phyloP scores from a whole-genome alignment of 92 coral and sea anemone species.

The Epizoanthus ramosus region DNA sequence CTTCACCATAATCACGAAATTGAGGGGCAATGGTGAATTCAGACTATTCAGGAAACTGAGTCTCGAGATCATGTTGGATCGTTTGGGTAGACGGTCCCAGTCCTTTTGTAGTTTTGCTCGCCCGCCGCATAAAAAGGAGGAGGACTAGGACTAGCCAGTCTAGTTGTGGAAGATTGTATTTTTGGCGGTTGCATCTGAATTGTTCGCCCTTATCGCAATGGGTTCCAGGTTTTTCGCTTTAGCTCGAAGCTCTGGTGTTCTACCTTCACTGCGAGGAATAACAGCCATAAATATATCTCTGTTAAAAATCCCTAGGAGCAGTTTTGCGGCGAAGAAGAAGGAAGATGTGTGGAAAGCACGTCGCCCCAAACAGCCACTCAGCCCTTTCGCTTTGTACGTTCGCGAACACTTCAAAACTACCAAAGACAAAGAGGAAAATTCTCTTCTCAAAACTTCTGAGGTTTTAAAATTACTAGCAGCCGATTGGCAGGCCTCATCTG shows the following conservation, averaged over 20 bases:
- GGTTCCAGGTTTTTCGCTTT: constrained; percentile 15
- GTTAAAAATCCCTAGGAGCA: background rate
- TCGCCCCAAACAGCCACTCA: constrained; percentile 16
- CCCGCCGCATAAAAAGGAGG: too few species aligned
- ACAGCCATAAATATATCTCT: background rate
- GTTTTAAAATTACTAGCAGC: constrained; percentile 19
- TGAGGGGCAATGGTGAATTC: too few species aligned
- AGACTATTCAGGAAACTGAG: too few species aligned
- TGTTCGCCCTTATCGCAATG: background rate
- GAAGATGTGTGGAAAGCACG: background rate
- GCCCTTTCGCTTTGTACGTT: constrained; percentile 43
- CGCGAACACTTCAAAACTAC: constrained; percentile 12
- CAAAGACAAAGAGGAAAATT: constrained; percentile 34
- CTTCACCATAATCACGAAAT: too few species aligned
- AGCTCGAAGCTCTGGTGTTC: constrained; percentile 2
- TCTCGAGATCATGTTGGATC: too few species aligned
- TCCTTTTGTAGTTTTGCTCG: too few species aligned
- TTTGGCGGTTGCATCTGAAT: constrained; percentile 22
- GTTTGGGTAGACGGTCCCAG: too few species aligned
- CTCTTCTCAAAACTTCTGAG: constrained; percentile 10
- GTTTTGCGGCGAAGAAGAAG: constrained; percentile 18
- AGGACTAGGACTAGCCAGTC: too few species aligned
- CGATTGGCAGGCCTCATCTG: constrained; percentile 33
- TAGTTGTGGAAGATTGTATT: background rate
- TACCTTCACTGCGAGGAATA: constrained; percentile 26